Percentiles rank a stretch among this genome's conserved stretches.
phyloP scores from a whole-genome alignment of 2,113 vertebrate species.

The Falco punctatus region DNA sequence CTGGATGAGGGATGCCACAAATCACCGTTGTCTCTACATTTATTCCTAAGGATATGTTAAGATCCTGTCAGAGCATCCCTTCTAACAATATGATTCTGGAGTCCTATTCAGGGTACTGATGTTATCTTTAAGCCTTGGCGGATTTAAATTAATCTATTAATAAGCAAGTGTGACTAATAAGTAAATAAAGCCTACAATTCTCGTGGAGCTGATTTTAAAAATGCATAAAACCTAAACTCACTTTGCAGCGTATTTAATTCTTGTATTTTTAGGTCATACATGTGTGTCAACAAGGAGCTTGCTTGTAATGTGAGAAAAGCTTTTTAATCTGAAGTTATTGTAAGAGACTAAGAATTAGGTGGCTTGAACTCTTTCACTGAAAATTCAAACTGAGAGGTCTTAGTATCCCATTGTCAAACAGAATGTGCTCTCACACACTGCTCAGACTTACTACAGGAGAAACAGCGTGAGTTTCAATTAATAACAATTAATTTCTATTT shows the following conservation, averaged over 20 bases:
- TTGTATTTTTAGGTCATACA: background rate
- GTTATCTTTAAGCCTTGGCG: background rate
- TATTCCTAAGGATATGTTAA: background rate
- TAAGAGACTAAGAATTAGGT: background rate
- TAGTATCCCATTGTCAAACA: background rate
- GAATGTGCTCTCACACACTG: background rate
- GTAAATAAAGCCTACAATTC: background rate
- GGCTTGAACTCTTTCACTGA: background rate
- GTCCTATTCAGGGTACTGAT: background rate
- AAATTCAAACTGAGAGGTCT: background rate
- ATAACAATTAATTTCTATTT: background rate
- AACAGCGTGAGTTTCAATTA: background rate
- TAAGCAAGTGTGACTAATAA: background rate
- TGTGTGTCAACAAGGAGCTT: background rate
- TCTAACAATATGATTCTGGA: background rate
- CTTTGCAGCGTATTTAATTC: background rate
- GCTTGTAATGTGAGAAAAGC: background rate
- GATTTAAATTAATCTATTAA: background rate
- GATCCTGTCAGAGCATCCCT: background rate
- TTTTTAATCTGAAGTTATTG: background rate
- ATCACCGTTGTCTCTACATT: background rate
- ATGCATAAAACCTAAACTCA: fast-evolving
- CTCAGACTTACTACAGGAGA: background rate
- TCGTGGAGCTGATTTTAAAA: background rate
- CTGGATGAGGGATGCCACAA: background rate